Base-by-base conservation (phyloP, 2,888 invertebrate species). In the Eupithecia exiguata region DNA sequence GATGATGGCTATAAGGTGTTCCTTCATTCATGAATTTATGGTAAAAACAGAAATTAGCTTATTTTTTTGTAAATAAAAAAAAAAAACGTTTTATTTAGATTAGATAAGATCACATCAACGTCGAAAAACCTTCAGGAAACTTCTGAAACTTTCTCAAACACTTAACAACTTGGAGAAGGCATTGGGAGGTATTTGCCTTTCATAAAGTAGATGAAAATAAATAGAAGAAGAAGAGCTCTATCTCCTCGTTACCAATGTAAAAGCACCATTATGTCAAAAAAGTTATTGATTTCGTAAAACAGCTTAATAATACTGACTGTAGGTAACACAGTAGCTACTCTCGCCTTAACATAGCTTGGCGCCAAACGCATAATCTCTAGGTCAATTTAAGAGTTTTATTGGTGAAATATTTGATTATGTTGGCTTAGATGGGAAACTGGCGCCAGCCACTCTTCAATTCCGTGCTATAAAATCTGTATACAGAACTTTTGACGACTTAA, bases 301-400 rank as follows among this genome's bases (percentile, higher is more conserved):
- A 80, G 80, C 85, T 84, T 79, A 71, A 73, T 77, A 78, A 82
- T 79, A 65, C 18, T 65, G 65, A 74, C 75, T 65, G 38, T 65
- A 72, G 81, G 80, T 80, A 80, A 84, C 80, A 84, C 86, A 79
- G 87, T 84, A 85, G 87, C 82, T 74, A 72, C 70, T 73, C 68
- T 77, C 66, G n/a, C 40, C 16, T 3, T 21, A 65, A 43, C 66
- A 66, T 38, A 40, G 21, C 21, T 66, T 75, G 77, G 78, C 78
- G 77, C 77, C 80, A 36, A 75, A 72, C 38, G 53, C 69, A 62
- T 67, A 49, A 58, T 70, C 71, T 76, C 72, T 77, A 67, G 74
- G 72, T 75, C 69, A 74, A 63, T 49, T 43, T 70, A 66, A 73
- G 69, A 69, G 63, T 76, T 76, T 76, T 76, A 76, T 76, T 73